A percentile compares a stretch with the other conserved stretches of the same genome.
phyloP scores from a whole-genome alignment of 2,797 vertebrate genomes.

The Chromis chromis region DNA sequence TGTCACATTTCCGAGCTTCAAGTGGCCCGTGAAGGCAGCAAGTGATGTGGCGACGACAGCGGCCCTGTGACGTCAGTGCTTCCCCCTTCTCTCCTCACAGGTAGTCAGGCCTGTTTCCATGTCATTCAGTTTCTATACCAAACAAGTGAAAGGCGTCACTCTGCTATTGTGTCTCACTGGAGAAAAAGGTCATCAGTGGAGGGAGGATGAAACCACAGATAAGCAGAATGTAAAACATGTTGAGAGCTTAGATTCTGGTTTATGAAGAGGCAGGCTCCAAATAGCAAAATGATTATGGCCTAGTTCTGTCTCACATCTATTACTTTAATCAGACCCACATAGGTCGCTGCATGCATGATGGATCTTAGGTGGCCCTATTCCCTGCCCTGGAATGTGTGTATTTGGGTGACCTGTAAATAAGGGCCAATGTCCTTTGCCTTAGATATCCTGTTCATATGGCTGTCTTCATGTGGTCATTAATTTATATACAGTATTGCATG shows the following conservation, averaged over 20 bases:
- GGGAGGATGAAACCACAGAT: background rate
- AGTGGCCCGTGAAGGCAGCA: slow-evolving; percentile 35
- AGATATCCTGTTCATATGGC: no score
- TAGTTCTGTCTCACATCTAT: background rate
- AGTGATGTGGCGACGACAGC: slow-evolving; percentile 57
- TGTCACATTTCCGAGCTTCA: slow-evolving; percentile 8
- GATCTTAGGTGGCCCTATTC: no score
- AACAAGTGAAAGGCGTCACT: background rate
- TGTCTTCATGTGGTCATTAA: no score
- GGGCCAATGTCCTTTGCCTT: no score
- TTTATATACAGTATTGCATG: no score
- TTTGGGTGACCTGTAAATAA: no score
- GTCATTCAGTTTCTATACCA: slow-evolving; percentile 41
- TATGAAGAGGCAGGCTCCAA: background rate
- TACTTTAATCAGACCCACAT: background rate
- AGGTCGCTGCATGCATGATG: background rate
- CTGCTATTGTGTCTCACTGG: background rate
- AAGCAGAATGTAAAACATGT: background rate
- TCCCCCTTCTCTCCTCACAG: slow-evolving; percentile 43
- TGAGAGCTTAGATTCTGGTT: no score
- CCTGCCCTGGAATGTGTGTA: no score
- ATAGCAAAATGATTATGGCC: background rate
- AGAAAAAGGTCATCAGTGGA: background rate
- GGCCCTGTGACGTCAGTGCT: slow-evolving; percentile 71
- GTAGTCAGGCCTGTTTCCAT: slow-evolving; percentile 16